Evolutionary conservation across 2,888 invertebrate genomes (phyloP).

Genomic region (Ischnura elegans): DNA sequence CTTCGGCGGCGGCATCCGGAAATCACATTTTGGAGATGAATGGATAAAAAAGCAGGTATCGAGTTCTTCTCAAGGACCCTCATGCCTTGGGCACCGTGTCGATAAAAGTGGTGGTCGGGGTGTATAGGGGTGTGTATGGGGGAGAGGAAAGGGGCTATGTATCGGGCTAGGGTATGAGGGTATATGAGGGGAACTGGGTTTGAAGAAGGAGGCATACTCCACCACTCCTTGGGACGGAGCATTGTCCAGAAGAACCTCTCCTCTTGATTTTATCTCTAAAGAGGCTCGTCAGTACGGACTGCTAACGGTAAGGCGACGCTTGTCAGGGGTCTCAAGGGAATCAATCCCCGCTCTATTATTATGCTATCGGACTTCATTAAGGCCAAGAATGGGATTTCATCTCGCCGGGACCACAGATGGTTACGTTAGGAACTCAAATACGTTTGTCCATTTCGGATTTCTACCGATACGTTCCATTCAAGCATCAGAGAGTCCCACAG

Average conservation of each 20-base stretch:
- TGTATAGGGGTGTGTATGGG: background rate
- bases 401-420: background rate
- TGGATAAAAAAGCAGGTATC: constrained; percentile 9
- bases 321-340: background rate
- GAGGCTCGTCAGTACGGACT: background rate
- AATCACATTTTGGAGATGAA: constrained; percentile 24
- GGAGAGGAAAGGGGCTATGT: too few species aligned
- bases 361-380: constrained; percentile 26
- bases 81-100: constrained; percentile 11
- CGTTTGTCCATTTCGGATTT: background rate
- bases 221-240: background rate
- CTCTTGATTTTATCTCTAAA: constrained; percentile 31
- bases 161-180: background rate
- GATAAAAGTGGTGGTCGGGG: background rate
- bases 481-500: background rate
- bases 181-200: background rate
- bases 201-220: background rate
- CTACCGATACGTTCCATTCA: background rate
- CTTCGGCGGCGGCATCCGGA: background rate
- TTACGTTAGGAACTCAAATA: background rate
- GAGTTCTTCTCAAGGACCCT: background rate
- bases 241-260: background rate
- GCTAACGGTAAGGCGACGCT: constrained; percentile 22
- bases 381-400: constrained; percentile 14
- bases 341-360: background rate